A percentile compares a stretch with the other conserved stretches of the same genome.
These are phyloP conservation scores for Scatophagus argus DNA, from an alignment of 2,113 vertebrate genomes.

Conservation along the genomic window DNA sequence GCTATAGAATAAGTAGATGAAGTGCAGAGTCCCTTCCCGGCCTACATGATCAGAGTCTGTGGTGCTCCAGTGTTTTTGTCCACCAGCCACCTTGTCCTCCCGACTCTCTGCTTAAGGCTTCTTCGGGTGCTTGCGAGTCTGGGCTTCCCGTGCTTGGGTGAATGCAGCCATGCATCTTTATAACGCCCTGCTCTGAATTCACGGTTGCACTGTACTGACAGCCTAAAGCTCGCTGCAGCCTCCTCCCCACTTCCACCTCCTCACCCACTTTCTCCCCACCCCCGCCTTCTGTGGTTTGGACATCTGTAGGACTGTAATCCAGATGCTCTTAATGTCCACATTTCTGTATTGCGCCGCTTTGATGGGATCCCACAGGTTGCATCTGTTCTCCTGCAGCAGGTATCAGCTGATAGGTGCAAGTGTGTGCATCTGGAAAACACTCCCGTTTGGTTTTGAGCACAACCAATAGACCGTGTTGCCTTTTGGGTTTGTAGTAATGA, in stretches of 20 bases:
- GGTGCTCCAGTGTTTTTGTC: not conserved
- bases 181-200: slow-evolving; percentile 40
- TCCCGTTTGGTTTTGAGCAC: slow-evolving; percentile 39
- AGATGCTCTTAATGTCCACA: slow-evolving; percentile 27
- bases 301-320: slow-evolving; percentile 33
- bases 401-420: slow-evolving; percentile 1
- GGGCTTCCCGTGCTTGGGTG: slow-evolving; percentile 63
- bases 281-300: slow-evolving; percentile 53
- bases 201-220: slow-evolving; percentile 42
- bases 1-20: not conserved
- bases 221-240: slow-evolving; percentile 59
- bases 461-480: slow-evolving; percentile 44
- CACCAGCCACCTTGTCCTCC: slow-evolving; percentile 10
- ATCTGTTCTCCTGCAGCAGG: slow-evolving; percentile 45
- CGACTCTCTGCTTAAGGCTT: slow-evolving; percentile 35
- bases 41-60: slow-evolving; percentile 60
- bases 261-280: not conserved
- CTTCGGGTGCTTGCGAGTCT: slow-evolving; percentile 57
- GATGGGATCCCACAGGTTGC: slow-evolving; percentile 39
- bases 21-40: not conserved
- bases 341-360: slow-evolving; percentile 41
- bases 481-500: slow-evolving; percentile 34
- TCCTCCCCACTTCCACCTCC: slow-evolving; percentile 29
- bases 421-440: slow-evolving; percentile 2
- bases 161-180: slow-evolving; percentile 67